phyloP scores from a whole-genome alignment of 1,140 invertebrate species.

The Aphelenchoides fujianensis region DNA sequence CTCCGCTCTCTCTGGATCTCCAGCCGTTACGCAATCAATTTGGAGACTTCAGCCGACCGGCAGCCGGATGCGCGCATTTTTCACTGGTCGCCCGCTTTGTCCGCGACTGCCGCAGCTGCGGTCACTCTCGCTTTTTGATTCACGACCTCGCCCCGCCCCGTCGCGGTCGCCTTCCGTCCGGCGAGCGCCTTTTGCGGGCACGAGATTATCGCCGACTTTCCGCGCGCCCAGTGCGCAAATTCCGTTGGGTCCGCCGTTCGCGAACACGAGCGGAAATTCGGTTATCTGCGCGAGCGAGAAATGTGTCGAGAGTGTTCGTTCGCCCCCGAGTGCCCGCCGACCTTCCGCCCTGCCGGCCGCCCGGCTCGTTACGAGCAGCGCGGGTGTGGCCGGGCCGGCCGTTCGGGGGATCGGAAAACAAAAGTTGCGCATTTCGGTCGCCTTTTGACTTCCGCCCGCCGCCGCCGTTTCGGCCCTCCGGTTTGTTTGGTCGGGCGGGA shows the following conservation, averaged over 20 bases:
- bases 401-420: slow-evolving; percentile 4
- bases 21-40: too few relatives aligned
- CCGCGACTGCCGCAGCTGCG: too few relatives aligned
- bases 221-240: neutral
- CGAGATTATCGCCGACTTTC: neutral
- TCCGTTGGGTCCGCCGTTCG: neutral
- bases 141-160: too few relatives aligned
- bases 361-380: neutral
- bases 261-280: neutral
- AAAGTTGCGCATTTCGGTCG: neutral
- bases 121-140: too few relatives aligned
- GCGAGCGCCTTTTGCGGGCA: neutral
- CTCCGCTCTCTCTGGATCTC: too few relatives aligned
- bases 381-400: neutral
- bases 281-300: neutral
- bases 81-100: too few relatives aligned
- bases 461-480: neutral
- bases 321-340: too few relatives aligned
- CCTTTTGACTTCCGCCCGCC: neutral
- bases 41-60: too few relatives aligned
- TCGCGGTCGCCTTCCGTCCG: neutral
- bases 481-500: neutral
- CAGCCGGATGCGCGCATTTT: neutral
- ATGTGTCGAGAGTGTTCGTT: too few relatives aligned
- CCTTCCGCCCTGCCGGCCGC: neutral